A percentile compares a stretch with the other conserved stretches of the same genome.
Conservation (phyloP, 2,888 invertebrate species). For the Siphonodentalium dalli region DNA sequence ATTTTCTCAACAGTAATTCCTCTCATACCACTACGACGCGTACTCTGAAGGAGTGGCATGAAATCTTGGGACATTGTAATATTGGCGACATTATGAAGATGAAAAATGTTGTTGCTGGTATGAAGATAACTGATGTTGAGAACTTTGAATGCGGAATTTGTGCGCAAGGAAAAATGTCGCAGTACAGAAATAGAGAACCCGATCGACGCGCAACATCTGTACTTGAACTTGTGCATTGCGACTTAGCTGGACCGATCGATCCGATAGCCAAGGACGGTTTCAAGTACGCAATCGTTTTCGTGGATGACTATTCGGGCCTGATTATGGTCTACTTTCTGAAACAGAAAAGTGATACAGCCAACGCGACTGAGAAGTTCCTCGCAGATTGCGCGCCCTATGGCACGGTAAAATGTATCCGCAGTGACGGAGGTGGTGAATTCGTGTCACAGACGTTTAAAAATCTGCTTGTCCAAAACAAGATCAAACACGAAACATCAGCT, state of each 20-base stretch:
- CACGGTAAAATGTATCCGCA: no score
- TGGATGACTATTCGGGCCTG: conserved; percentile 18
- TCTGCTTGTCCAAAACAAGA: no score
- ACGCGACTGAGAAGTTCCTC: conserved; percentile 13
- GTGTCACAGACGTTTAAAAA: no score
- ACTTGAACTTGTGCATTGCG: conserved; percentile 8
- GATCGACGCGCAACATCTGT: conserved; percentile 12
- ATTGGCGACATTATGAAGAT: conserved; percentile 15
- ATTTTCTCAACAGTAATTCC: conserved; percentile 23
- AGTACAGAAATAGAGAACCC: conserved; percentile 16
- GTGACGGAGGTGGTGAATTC: no score
- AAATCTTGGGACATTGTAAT: conserved; percentile 29
- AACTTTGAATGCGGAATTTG: conserved; percentile 17
- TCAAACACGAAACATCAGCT: no score
- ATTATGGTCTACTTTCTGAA: conserved; percentile 11
- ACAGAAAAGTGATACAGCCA: conserved; percentile 12
- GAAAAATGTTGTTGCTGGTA: no score
- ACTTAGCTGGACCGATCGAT: conserved; percentile 21
- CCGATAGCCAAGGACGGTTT: conserved; percentile 21
- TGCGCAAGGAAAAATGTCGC: conserved; percentile 20
- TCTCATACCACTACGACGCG: no score
- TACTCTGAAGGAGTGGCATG: conserved; percentile 23
- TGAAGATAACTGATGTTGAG: conserved; percentile 4
- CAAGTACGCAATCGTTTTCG: conserved; percentile 19
- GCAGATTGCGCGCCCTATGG: conserved; percentile 16